Conservation (phyloP, 1,140 invertebrate genomes). For the Drosophila ananassae region DNA sequence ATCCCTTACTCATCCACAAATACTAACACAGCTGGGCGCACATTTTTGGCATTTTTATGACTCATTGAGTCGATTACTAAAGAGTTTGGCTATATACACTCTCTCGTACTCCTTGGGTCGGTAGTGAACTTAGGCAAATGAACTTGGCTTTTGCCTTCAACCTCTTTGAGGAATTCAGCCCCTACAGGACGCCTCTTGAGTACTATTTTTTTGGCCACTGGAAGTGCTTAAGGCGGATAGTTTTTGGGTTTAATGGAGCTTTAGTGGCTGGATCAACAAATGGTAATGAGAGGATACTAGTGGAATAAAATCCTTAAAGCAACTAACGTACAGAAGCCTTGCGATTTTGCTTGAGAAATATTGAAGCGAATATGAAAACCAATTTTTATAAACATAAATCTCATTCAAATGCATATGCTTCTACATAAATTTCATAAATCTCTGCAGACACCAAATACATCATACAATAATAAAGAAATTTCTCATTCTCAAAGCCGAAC, state of each 20-base stretch:
- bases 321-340: neutral
- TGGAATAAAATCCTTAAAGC: neutral
- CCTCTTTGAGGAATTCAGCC: neutral
- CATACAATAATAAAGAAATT: constrained; percentile 8
- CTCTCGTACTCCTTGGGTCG: neutral
- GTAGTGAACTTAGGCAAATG: constrained; percentile 71
- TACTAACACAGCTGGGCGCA: constrained; percentile 60
- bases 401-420: neutral
- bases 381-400: constrained; percentile 1
- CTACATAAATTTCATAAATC: neutral
- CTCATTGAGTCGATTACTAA: constrained; percentile 77
- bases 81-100: constrained; percentile 45
- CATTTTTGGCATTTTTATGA: constrained; percentile 82
- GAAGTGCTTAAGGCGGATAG: constrained; percentile 34
- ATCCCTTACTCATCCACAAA: constrained; percentile 9
- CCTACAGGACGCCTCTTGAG: constrained; percentile 8
- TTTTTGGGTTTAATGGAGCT: constrained; percentile 40
- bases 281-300: constrained; percentile 29
- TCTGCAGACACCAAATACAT: constrained; percentile 1
- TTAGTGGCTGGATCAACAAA: constrained; percentile 59
- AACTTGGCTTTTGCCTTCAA: constrained; percentile 28
- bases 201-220: constrained; percentile 23
- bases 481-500: neutral
- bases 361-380: neutral
- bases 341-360: neutral